These are phyloP conservation scores for Onychomys torridus DNA, from an alignment of 2,797 vertebrate species.

Conservation along the genomic window DNA sequence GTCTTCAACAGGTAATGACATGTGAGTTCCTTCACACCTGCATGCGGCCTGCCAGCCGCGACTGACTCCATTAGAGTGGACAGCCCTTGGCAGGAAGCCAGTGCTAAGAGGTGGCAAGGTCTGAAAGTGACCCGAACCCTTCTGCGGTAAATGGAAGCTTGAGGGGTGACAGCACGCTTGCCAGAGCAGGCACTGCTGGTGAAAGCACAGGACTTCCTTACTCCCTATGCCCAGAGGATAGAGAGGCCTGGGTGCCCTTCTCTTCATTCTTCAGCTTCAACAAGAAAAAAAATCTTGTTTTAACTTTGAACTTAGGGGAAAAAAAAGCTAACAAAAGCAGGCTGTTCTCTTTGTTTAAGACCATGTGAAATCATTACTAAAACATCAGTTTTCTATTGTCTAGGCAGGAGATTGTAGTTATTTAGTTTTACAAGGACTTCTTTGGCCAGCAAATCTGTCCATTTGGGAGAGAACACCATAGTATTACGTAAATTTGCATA, in stretches of 20 bases:
- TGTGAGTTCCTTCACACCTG: neutral
- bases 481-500: constrained; percentile 45
- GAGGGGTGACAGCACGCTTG: neutral
- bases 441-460: constrained; percentile 23
- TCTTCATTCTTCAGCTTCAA: constrained; percentile 29
- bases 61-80: neutral
- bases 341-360: constrained; percentile 57
- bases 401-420: constrained; percentile 56
- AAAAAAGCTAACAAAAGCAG: constrained; percentile 59
- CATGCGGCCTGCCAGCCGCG: neutral
- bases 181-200: neutral
- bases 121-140: constrained; percentile 18
- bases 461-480: constrained; percentile 26
- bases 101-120: constrained; percentile 19
- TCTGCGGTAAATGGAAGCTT: constrained; percentile 3
- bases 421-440: constrained; percentile 56
- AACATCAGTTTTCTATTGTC: neutral
- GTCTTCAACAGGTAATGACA: neutral
- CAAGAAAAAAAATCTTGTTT: neutral
- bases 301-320: constrained; percentile 44
- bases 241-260: neutral
- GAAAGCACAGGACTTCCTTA: constrained; percentile 26
- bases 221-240: neutral
- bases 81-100: neutral
- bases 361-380: constrained; percentile 50